Percentiles rank a stretch among this genome's conserved stretches.
These are phyloP conservation scores for Caenorhabditis wallacei DNA, from an alignment of 2,888 invertebrate genomes.

Conservation along the genomic window DNA sequence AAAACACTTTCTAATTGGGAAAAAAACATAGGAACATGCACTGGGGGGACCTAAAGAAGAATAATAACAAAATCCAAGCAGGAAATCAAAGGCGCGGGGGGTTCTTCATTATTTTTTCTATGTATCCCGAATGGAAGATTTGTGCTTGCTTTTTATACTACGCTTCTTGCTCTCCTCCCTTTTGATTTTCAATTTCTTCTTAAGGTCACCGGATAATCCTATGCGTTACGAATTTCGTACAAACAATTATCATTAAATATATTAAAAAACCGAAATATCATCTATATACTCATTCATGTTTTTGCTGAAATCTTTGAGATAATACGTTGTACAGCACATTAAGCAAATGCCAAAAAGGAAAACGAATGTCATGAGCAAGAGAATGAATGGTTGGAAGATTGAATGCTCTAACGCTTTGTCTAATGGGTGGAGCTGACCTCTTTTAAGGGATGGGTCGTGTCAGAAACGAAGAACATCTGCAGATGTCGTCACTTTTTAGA, in stretches of 20 bases:
- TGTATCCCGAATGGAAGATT: neutral
- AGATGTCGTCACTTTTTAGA: no score
- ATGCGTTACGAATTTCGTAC: neutral
- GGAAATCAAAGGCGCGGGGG: slow-evolving; percentile 6
- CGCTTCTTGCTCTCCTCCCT: neutral
- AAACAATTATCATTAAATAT: neutral
- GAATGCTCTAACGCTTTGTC: neutral
- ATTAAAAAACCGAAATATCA: neutral
- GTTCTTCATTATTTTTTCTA: slow-evolving; percentile 1
- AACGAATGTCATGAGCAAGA: neutral
- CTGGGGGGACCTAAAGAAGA: neutral
- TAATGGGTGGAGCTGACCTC: no score
- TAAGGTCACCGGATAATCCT: neutral
- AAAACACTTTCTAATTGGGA: neutral
- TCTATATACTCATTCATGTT: no score
- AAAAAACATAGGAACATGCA: neutral
- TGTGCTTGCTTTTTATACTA: slow-evolving; percentile 1
- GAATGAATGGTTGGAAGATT: neutral
- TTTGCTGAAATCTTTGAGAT: no score
- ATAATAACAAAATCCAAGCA: neutral
- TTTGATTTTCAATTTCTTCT: neutral
- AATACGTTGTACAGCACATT: neutral
- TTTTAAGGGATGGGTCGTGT: no score
- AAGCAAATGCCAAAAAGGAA: neutral
- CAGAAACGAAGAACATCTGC: no score